Conservation (phyloP, 2,797 vertebrate genomes). For the Neosalanx taihuensis region DNA sequence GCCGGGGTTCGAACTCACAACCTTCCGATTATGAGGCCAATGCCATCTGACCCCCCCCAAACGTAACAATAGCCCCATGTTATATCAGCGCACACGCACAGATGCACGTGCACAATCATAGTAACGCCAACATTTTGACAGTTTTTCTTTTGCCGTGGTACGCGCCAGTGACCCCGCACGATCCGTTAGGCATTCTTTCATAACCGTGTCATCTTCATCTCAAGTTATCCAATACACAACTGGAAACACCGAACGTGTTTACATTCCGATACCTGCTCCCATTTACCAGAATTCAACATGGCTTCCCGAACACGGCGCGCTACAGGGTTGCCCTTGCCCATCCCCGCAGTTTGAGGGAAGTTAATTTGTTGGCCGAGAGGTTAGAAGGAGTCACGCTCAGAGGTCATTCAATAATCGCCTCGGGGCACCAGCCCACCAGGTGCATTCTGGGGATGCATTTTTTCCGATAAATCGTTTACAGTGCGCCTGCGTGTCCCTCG, state of each 20-base stretch:
- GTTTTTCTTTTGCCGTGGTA: neutral
- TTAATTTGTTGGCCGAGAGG: constrained; percentile 65
- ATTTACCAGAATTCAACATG: neutral
- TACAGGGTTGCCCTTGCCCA: constrained; percentile 33
- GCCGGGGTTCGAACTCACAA: too few relatives aligned
- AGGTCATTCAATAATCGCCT: constrained; percentile 79
- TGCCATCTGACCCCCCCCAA: too few relatives aligned
- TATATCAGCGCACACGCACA: neutral
- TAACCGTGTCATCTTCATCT: neutral
- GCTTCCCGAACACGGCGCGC: too few relatives aligned
- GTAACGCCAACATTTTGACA: too few relatives aligned
- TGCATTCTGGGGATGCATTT: constrained; percentile 76
- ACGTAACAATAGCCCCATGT: too few relatives aligned
- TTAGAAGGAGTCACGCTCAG: constrained; percentile 66
- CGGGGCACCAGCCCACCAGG: constrained; percentile 65
- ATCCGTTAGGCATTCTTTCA: neutral
- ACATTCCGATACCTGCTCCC: neutral
- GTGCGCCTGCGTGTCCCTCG: constrained; percentile 65
- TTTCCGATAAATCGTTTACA: constrained; percentile 78
- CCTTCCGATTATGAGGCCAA: too few relatives aligned
- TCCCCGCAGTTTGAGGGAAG: constrained; percentile 53
- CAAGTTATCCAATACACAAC: neutral
- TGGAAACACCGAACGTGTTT: neutral
- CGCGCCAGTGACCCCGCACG: neutral
- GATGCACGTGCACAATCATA: neutral